phyloP scores from a whole-genome alignment of 2,797 vertebrate species.

The Rhodeus uyekii region DNA sequence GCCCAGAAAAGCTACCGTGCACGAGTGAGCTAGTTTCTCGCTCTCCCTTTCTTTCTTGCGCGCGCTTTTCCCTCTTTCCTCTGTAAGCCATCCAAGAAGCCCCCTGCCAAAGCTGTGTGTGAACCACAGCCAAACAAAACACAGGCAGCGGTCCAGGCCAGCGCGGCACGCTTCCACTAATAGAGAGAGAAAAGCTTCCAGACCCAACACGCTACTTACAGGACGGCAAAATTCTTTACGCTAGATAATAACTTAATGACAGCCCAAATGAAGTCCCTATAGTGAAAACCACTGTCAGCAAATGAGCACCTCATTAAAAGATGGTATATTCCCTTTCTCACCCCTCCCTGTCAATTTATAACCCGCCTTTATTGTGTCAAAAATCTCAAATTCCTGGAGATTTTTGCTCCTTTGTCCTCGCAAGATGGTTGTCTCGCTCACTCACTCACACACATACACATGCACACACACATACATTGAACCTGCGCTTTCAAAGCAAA shows the following conservation, averaged over 20 bases:
- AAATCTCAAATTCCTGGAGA: conserved; percentile 52
- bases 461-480: not conserved
- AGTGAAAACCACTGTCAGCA: conserved; percentile 66
- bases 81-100: conserved; percentile 83
- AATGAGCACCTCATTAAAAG: conserved; percentile 68
- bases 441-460: not conserved
- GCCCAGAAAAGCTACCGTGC: conserved; percentile 83
- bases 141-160: conserved; percentile 86
- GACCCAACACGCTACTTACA: conserved; percentile 67
- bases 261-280: conserved; percentile 64
- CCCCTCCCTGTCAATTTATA: conserved; percentile 43
- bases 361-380: conserved; percentile 52
- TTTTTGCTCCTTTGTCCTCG: conserved; percentile 54
- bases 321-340: conserved; percentile 54
- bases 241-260: conserved; percentile 68
- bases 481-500: conserved; percentile 44
- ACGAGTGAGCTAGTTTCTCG: conserved; percentile 63
- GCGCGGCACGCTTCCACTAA: conserved; percentile 88
- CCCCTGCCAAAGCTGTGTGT: conserved; percentile 84
- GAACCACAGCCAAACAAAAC: conserved; percentile 91
- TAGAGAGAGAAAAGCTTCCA: conserved; percentile 80
- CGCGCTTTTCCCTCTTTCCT: conserved; percentile 68
- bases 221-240: conserved; percentile 66
- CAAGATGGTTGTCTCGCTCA: conserved; percentile 31
- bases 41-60: conserved; percentile 73